A percentile compares a stretch with the other conserved stretches of the same genome.
Conservation (phyloP, 2,888 invertebrate genomes). For the Brachynemurus nebulosus region DNA sequence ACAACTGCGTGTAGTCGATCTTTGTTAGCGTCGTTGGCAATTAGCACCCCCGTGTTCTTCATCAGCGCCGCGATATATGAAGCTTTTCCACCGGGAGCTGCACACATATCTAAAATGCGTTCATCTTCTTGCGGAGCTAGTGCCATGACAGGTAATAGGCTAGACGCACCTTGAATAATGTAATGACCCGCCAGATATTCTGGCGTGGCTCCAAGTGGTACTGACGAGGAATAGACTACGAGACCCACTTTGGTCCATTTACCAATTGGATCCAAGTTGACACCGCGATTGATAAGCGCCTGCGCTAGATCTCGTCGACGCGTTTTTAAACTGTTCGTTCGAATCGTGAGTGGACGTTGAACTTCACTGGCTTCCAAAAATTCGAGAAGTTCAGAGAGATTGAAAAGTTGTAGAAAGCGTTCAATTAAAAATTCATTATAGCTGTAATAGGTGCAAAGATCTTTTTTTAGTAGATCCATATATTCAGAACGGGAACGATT, state of each 20-base stretch:
- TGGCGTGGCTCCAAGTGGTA: slow-evolving; percentile 95
- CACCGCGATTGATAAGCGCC: slow-evolving; percentile 88
- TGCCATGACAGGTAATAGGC: slow-evolving; percentile 95
- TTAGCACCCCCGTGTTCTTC: slow-evolving; percentile 94
- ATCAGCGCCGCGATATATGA: slow-evolving; percentile 95
- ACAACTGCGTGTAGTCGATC: slow-evolving; percentile 84
- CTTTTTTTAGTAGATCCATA: slow-evolving; percentile 58
- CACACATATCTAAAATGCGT: slow-evolving; percentile 88
- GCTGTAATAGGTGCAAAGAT: slow-evolving; percentile 88
- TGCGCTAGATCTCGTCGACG: slow-evolving; percentile 86
- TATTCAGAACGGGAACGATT: slow-evolving; percentile 70
- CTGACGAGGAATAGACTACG: slow-evolving; percentile 89
- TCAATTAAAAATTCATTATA: slow-evolving; percentile 95
- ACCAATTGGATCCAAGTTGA: slow-evolving; percentile 95
- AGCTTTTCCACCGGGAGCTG: slow-evolving; percentile 98
- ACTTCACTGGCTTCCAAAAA: slow-evolving; percentile 95
- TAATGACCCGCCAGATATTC: slow-evolving; percentile 98
- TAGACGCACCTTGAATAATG: slow-evolving; percentile 91
- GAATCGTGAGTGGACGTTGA: slow-evolving; percentile 85
- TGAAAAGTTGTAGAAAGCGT: slow-evolving; percentile 79
- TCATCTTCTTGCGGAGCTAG: slow-evolving; percentile 94
- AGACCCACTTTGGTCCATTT: slow-evolving; percentile 98
- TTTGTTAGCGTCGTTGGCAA: slow-evolving; percentile 90
- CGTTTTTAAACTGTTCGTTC: slow-evolving; percentile 90
- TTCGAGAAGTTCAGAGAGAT: slow-evolving; percentile 74